These are phyloP conservation scores for Pilophorus perplexus DNA, from an alignment of 2,888 invertebrate species.

Conservation along the genomic window DNA sequence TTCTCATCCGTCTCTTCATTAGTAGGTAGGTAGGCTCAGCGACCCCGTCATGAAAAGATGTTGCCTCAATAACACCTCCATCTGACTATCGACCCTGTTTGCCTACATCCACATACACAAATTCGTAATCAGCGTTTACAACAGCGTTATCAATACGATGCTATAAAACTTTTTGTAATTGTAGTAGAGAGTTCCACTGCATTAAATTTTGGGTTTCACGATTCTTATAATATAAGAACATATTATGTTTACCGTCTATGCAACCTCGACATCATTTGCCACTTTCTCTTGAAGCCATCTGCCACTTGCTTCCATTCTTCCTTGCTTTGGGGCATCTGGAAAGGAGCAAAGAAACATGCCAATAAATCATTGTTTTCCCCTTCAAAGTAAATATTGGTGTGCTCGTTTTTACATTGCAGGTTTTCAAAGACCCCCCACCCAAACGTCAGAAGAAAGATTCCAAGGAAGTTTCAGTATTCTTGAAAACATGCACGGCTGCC, in stretches of 20 bases:
- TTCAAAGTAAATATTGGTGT: background rate
- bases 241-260: slow-evolving; percentile 49
- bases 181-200: slow-evolving; percentile 46
- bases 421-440: slow-evolving; percentile 20
- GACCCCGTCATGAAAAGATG: slow-evolving; percentile 1
- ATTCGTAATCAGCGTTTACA: slow-evolving; percentile 46
- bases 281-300: slow-evolving; percentile 45
- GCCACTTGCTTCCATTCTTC: slow-evolving; percentile 34
- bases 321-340: slow-evolving; percentile 19
- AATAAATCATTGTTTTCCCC: slow-evolving; percentile 6
- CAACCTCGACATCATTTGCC: slow-evolving; percentile 48
- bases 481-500: slow-evolving; percentile 20
- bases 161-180: slow-evolving; percentile 48
- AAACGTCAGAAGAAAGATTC: slow-evolving; percentile 1
- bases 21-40: slow-evolving; percentile 14
- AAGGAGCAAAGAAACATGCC: background rate
- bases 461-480: slow-evolving; percentile 13
- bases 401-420: slow-evolving; percentile 11
- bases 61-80: slow-evolving; percentile 35
- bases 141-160: slow-evolving; percentile 46
- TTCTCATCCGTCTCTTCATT: slow-evolving; percentile 6
- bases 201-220: slow-evolving; percentile 46
- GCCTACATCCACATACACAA: slow-evolving; percentile 46
- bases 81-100: slow-evolving; percentile 45
- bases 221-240: no score